Evolutionary conservation across 2,888 invertebrate species (phyloP).

Genomic region (Thecocarcelia acutangulata): DNA sequence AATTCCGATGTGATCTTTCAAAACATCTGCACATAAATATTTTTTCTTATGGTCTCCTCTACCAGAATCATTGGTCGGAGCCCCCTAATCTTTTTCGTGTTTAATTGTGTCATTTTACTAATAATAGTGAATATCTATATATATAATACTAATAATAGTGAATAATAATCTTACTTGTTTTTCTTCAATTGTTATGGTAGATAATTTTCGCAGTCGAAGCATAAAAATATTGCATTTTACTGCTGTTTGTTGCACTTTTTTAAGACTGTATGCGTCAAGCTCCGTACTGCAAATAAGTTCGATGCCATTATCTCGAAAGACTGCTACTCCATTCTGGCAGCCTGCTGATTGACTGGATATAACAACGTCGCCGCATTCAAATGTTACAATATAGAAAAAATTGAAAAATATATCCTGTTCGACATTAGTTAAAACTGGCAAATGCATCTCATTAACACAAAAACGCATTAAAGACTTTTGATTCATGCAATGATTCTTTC

Average conservation of each 20-base stretch:
- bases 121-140: too few species aligned
- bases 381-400: conserved; percentile 80
- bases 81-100: too few species aligned
- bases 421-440: conserved; percentile 76
- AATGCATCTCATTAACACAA: conserved; percentile 75
- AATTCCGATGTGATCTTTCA: too few species aligned
- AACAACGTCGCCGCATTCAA: conserved; percentile 77
- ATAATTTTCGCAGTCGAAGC: conserved; percentile 80
- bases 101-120: too few species aligned
- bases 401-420: conserved; percentile 80
- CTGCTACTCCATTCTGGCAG: conserved; percentile 75
- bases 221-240: conserved; percentile 82
- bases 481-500: conserved; percentile 6
- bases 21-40: too few species aligned
- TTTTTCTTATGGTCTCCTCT: too few species aligned
- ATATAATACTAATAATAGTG: too few species aligned
- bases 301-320: conserved; percentile 79
- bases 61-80: too few species aligned
- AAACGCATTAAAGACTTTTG: conserved; percentile 66
- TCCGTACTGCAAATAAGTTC: conserved; percentile 73
- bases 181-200: conserved; percentile 73
- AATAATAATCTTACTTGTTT: conserved; percentile 44
- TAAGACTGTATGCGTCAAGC: conserved; percentile 56
- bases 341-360: conserved; percentile 80
- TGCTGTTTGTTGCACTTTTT: conserved; percentile 78